A percentile compares a stretch with the other conserved stretches of the same genome.
These are phyloP conservation scores for Strigamia crassipes DNA, from an alignment of 2,888 invertebrate species.

Conservation along the genomic window DNA sequence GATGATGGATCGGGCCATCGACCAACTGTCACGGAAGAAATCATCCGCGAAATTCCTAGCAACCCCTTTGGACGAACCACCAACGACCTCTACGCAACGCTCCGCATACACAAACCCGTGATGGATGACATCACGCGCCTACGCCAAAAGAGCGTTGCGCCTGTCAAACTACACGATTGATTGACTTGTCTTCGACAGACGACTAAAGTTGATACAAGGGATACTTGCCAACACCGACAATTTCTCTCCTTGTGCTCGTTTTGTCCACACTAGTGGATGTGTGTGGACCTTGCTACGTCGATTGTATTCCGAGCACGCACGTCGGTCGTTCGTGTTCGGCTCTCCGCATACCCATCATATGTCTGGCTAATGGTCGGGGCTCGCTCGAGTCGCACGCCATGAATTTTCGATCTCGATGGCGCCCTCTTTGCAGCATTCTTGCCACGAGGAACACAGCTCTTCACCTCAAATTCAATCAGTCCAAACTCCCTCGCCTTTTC, in stretches of 20 bases:
- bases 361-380: conserved; percentile 44
- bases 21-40: conserved; percentile 38
- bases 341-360: conserved; percentile 31
- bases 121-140: conserved; percentile 32
- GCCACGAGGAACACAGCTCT: conserved; percentile 26
- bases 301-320: conserved; percentile 11
- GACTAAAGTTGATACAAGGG: conserved; percentile 30
- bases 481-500: background rate
- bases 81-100: conserved; percentile 23
- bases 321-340: conserved; percentile 1
- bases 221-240: conserved; percentile 24
- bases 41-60: conserved; percentile 40
- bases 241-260: conserved; percentile 31
- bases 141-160: conserved; percentile 28
- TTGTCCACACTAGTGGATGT: conserved; percentile 30
- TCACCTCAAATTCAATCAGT: conserved; percentile 26
- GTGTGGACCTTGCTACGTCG: background rate
- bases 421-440: conserved; percentile 28
- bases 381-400: conserved; percentile 20
- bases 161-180: conserved; percentile 33
- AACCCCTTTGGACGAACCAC: conserved; percentile 40
- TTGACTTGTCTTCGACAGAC: conserved; percentile 35
- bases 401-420: conserved; percentile 44
- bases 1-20: conserved; percentile 42
- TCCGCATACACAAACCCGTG: conserved; percentile 22